phyloP scores from a whole-genome alignment of 2,113 vertebrate species.

The Gymnarchus niloticus region DNA sequence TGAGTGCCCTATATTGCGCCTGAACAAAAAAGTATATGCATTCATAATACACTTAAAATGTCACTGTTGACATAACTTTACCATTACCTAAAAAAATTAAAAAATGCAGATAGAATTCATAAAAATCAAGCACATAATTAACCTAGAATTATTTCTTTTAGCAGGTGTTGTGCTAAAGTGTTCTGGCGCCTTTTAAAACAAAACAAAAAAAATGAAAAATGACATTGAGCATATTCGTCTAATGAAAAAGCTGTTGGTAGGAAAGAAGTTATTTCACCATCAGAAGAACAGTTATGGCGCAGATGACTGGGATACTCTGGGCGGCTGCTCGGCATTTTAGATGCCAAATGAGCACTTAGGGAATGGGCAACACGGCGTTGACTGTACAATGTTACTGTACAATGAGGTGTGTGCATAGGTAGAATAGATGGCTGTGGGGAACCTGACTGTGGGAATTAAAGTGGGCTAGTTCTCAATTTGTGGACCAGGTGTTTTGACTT shows the following conservation, averaged over 20 bases:
- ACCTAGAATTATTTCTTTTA: not conserved
- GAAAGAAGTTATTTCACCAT: not conserved
- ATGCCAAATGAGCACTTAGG: constrained; percentile 34
- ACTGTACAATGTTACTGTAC: constrained; percentile 33
- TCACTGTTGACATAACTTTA: not conserved
- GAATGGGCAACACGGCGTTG: constrained; percentile 28
- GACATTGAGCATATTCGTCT: constrained; percentile 21
- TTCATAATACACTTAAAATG: not conserved
- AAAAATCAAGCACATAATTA: not conserved
- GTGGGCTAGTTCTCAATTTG: not conserved
- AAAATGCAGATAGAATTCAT: not conserved
- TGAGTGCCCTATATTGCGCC: not conserved
- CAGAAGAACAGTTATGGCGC: too few relatives aligned
- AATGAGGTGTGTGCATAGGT: not conserved
- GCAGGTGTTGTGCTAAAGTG: not conserved
- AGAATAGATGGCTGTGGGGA: not conserved
- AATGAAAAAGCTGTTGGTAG: not conserved
- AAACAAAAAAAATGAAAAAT: too few relatives aligned
- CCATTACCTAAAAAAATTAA: not conserved
- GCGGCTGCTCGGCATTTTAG: constrained; percentile 38
- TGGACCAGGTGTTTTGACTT: not conserved
- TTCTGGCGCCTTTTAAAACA: not conserved
- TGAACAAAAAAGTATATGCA: not conserved
- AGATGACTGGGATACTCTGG: constrained; percentile 53
- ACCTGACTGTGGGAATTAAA: not conserved